phyloP scores from a whole-genome alignment of 2,888 invertebrate genomes.

The Lepidochrysops patricia region DNA sequence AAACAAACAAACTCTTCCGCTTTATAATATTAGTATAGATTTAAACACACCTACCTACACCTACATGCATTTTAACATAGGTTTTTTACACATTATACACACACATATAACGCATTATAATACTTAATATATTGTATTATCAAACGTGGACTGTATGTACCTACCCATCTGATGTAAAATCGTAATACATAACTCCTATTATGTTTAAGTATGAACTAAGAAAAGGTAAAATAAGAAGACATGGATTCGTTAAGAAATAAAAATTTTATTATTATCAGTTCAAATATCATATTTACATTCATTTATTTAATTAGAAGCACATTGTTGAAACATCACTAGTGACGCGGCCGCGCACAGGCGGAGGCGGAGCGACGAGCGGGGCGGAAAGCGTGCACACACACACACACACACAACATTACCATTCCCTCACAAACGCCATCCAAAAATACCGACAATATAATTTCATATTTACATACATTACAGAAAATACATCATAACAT shows the following conservation, averaged over 20 bases:
- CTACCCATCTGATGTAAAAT: no score
- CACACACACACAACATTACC: background rate
- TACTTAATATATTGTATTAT: no score
- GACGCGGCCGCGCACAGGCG: conserved; percentile 20
- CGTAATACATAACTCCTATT: no score
- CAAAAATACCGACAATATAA: background rate
- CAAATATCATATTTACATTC: conserved; percentile 75
- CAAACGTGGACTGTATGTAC: no score
- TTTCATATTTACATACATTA: background rate
- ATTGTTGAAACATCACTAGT: conserved; percentile 62
- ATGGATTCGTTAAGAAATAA: conserved; percentile 64
- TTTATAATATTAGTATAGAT: no score
- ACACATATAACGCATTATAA: no score
- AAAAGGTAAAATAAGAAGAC: background rate
- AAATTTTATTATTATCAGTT: conserved; percentile 76
- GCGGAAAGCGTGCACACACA: background rate
- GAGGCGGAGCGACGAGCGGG: conserved; percentile 6
- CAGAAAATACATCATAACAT: background rate
- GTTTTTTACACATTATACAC: no score
- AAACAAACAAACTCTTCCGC: no score
- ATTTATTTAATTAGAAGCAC: conserved; percentile 73
- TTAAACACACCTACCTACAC: no score
- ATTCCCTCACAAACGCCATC: background rate
- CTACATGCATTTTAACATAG: no score
- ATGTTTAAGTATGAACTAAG: no score